Evolutionary conservation across 2,888 invertebrate species (phyloP).

Genomic region (Metacarcinus magister): DNA sequence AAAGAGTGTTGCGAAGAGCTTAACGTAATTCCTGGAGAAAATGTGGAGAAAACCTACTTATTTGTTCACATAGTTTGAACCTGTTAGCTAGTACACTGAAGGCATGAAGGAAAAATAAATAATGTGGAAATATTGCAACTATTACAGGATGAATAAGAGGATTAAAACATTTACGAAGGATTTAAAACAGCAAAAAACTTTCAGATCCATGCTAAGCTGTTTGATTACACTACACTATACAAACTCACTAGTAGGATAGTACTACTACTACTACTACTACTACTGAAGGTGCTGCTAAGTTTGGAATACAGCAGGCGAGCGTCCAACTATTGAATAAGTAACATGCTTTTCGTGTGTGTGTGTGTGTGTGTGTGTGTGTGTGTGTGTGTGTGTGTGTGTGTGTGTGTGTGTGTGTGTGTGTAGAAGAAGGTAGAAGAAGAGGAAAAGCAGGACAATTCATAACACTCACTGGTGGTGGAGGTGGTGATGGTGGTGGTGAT

Average conservation of each 20-base stretch:
- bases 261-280: slow-evolving; percentile 14
- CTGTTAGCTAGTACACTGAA: neutral
- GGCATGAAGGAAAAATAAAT: neutral
- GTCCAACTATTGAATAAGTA: neutral
- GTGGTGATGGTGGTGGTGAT: slow-evolving; percentile 69
- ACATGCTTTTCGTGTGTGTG: neutral
- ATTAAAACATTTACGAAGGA: too few species aligned
- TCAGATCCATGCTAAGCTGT: too few species aligned
- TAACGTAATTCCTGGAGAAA: neutral
- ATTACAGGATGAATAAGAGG: neutral
- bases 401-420: neutral
- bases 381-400: neutral
- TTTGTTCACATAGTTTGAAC: neutral
- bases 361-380: neutral
- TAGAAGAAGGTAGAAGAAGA: neutral
- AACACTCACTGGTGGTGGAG: slow-evolving; percentile 78
- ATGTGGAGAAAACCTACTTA: neutral
- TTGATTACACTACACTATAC: too few species aligned
- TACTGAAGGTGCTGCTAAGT: neutral
- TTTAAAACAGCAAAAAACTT: too few species aligned
- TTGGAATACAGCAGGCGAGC: neutral
- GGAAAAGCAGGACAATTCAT: neutral
- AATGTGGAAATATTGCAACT: neutral
- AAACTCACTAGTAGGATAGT: too few species aligned
- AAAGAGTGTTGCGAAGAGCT: neutral